Evolutionary conservation across 2,113 vertebrate genomes (phyloP).

Genomic region (Penelope pileata): DNA sequence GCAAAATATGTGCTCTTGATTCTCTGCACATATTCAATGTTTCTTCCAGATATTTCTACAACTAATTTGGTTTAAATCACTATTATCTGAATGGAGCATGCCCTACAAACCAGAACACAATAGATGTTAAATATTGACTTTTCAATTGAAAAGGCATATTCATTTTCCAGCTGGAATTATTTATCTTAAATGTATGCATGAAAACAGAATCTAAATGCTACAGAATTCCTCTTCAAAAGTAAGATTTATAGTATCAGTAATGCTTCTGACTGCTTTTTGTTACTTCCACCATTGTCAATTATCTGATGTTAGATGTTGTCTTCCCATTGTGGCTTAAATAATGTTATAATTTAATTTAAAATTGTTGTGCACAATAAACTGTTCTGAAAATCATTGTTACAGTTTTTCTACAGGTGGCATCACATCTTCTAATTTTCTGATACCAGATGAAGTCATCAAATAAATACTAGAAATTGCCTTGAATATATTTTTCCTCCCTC

Average conservation of each 20-base stretch:
- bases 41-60: not conserved
- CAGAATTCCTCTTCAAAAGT: slow-evolving; percentile 16
- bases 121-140: slow-evolving; percentile 58
- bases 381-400: not conserved
- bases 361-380: not conserved
- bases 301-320: not conserved
- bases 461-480: not conserved
- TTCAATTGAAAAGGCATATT: slow-evolving; percentile 29
- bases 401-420: not conserved
- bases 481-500: not conserved
- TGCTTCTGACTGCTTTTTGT: slow-evolving; percentile 21
- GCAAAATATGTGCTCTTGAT: not conserved
- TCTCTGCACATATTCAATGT: not conserved
- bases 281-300: slow-evolving; percentile 10
- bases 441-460: not conserved
- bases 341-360: not conserved
- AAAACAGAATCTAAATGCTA: not conserved
- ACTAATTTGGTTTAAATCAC: slow-evolving; percentile 53
- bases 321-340: slow-evolving; percentile 19
- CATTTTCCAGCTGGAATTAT: slow-evolving; percentile 39
- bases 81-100: slow-evolving; percentile 37
- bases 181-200: not conserved
- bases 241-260: not conserved
- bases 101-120: slow-evolving; percentile 49
- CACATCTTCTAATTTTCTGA: slow-evolving; percentile 18